Evolutionary conservation across 2,797 vertebrate genomes (phyloP).

Genomic region (Cyclopterus lumpus): DNA sequence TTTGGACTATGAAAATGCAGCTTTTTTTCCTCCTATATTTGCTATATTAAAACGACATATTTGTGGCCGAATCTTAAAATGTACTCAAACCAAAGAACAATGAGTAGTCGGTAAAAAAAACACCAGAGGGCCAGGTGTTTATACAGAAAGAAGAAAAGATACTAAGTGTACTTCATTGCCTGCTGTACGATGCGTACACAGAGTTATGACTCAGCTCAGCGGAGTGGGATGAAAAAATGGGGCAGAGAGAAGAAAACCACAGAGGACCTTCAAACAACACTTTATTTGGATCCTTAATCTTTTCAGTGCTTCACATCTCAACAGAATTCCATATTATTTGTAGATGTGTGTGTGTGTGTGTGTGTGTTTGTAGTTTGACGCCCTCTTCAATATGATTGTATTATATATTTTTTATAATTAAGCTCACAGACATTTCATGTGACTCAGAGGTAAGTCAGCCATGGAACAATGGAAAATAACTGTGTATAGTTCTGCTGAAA

Average conservation of each 20-base stretch:
- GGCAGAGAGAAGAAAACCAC: constrained; percentile 16
- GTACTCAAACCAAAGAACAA: background rate
- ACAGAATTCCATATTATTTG: background rate
- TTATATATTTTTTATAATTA: background rate
- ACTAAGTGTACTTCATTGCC: background rate
- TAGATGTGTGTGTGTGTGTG: background rate
- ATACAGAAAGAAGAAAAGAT: background rate
- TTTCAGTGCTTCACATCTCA: constrained; percentile 3
- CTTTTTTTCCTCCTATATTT: background rate
- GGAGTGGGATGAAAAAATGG: constrained; percentile 25
- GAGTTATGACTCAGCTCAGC: constrained; percentile 27
- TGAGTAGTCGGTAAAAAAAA: background rate
- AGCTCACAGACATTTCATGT: background rate
- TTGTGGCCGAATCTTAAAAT: background rate
- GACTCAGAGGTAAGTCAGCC: background rate
- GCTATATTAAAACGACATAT: background rate
- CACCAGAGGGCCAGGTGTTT: background rate
- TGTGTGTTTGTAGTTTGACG: background rate
- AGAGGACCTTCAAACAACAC: constrained; percentile 19
- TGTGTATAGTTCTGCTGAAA: background rate
- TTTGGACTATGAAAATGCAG: background rate
- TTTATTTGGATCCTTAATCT: constrained; percentile 31
- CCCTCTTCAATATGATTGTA: background rate
- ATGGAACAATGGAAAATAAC: background rate
- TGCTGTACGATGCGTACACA: constrained; percentile 13